Evolutionary conservation across 2,888 invertebrate species (phyloP), one percentile per base, ranked within the genome.

Genomic region (Rhamphomyia laevipes): DNA sequence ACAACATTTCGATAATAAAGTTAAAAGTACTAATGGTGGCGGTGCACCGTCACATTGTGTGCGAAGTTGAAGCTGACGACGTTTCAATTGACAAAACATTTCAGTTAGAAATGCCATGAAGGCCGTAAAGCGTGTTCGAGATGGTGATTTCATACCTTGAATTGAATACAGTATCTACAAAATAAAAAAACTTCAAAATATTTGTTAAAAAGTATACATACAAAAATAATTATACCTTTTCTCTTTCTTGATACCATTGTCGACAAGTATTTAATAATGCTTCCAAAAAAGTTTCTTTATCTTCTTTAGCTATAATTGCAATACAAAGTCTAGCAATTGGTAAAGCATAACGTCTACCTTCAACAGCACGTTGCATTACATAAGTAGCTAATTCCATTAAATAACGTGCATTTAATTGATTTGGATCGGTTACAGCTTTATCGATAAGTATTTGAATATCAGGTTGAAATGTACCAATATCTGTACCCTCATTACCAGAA

Each of bases 71-170:
- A 77, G 67, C 72, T 81, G 73, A 66, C 78, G 67, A 65, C 77
- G 65, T 66, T 90, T 87, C 61, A 90, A 71, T 76, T 88, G 87
- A 66, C 87, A 85, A 71, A 88, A 89, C 82, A 91, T 87, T 77
- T 91, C 90, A 60, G 88, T 86, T 56, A 91, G 76, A 74, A 90
- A 89, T 68, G 85, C 85, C 77, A 91, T 88, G 74, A 89, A 91
- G 57, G 89, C 86, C 63, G 84, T 86, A 63, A 78, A 82, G 52
- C 79, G 77, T 37, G 81, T 80, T 46, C 82, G 77, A 13, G 82
- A 66, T 46, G 70, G 68, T 52, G 67, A 82, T 48, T 81, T 82
- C 63, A 70, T 69, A 51, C 70, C 69, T 51, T 69, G 70, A 17
- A 70, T 66, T 43, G 65, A 63, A 53, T 64, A 70, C 21, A 69